Evolutionary conservation across 2,797 vertebrate species (phyloP).

Genomic region (Malacoctenus gilli): DNA sequence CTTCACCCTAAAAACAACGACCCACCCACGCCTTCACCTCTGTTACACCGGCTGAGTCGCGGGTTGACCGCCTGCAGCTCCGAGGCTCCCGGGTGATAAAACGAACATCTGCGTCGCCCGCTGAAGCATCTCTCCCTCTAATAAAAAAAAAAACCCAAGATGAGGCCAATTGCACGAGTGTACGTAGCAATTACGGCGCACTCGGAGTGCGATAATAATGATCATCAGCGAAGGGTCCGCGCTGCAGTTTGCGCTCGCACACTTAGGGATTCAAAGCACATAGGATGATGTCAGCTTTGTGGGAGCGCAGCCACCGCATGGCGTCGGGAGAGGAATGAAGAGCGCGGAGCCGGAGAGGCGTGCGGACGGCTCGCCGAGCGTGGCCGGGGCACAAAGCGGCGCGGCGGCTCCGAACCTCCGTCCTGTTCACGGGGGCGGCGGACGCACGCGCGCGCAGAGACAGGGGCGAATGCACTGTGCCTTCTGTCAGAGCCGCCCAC

Average conservation of each 20-base stretch:
- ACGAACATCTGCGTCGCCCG: constrained; percentile 35
- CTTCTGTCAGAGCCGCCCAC: constrained; percentile 68
- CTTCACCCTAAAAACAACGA: too few relatives aligned
- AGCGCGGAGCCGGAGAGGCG: too few relatives aligned
- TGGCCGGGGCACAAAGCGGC: too few relatives aligned
- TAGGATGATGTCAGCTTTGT: constrained; percentile 59
- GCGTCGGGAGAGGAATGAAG: constrained; percentile 8
- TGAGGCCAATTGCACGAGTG: not conserved
- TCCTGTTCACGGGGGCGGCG: constrained; percentile 41
- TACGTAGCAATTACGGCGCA: constrained; percentile 16
- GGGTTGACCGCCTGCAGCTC: too few relatives aligned
- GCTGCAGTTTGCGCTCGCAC: constrained; percentile 26
- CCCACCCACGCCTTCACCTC: too few relatives aligned
- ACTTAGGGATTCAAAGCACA: constrained; percentile 60
- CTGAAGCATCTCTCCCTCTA: constrained; percentile 20
- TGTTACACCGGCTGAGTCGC: too few relatives aligned
- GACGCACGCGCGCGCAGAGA: constrained; percentile 38
- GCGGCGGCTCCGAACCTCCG: constrained; percentile 40
- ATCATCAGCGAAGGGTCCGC: constrained; percentile 3
- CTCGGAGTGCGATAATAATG: constrained; percentile 25
- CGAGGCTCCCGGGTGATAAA: too few relatives aligned
- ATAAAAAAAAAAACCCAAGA: constrained; percentile 43
- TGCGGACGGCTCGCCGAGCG: too few relatives aligned
- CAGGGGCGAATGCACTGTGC: constrained; percentile 26
- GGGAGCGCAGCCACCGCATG: constrained; percentile 39